Evolutionary conservation across 2,113 vertebrate species (phyloP).

Genomic region (Setophaga coronata): DNA sequence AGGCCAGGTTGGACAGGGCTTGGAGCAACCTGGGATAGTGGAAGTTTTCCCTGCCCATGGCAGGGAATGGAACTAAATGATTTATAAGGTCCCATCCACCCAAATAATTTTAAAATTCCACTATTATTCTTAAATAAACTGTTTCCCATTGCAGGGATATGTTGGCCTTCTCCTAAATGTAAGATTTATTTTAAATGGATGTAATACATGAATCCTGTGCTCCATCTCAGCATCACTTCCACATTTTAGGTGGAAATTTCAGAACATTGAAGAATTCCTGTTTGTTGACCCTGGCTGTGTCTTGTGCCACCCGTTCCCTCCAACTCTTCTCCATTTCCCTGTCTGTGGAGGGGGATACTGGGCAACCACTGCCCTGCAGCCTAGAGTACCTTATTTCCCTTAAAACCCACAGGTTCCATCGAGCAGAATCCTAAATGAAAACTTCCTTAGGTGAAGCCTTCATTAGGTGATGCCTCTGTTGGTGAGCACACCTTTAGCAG

Average conservation of each 20-base stretch:
- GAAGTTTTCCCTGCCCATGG: accelerated
- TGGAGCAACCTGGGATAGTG: accelerated
- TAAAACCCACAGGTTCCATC: background rate
- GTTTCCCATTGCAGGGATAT: background rate
- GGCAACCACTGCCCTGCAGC: background rate
- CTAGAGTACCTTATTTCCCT: background rate
- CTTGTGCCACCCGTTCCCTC: background rate
- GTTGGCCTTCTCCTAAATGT: background rate
- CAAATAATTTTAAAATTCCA: background rate
- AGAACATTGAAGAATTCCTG: accelerated
- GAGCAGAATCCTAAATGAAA: background rate
- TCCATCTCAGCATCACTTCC: background rate
- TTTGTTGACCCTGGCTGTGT: background rate
- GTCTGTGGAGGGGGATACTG: background rate
- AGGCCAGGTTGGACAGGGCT: accelerated
- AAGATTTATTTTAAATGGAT: background rate
- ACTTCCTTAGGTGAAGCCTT: background rate
- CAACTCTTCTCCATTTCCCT: background rate
- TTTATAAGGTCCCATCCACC: background rate
- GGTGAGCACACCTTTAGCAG: background rate
- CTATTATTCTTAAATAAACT: background rate
- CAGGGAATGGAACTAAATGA: accelerated
- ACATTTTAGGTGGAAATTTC: background rate
- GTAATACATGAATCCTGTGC: background rate
- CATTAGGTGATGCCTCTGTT: background rate